A percentile compares a stretch with the other conserved stretches of the same genome.
phyloP scores from a whole-genome alignment of 35 echinoderm and acorn worm genomes.

The Amphiura filiformis region DNA sequence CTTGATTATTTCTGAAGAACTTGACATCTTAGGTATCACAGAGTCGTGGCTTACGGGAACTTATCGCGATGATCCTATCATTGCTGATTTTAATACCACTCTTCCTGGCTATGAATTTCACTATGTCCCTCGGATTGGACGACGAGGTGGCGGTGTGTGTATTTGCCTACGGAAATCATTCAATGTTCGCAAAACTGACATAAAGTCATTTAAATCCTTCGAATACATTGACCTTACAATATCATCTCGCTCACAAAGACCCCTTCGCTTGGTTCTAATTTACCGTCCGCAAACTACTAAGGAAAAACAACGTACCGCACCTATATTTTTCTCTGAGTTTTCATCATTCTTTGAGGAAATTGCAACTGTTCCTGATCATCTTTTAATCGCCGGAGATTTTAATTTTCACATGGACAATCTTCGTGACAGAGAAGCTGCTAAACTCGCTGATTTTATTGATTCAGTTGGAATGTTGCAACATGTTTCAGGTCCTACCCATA shows the following conservation, averaged over 20 bases:
- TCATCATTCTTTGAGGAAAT: slow-evolving; percentile 22
- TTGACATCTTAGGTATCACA: slow-evolving; percentile 46
- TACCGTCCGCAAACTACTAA: slow-evolving; percentile 16
- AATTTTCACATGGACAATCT: slow-evolving; percentile 37
- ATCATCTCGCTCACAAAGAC: not conserved
- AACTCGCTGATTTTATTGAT: slow-evolving; percentile 16
- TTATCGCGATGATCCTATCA: slow-evolving; percentile 24
- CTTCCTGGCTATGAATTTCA: slow-evolving; percentile 23
- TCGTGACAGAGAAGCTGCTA: not conserved
- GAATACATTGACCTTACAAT: slow-evolving; percentile 17
- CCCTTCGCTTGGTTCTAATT: not conserved
- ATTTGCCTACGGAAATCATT: slow-evolving; percentile 5
- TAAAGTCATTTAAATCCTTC: not conserved
- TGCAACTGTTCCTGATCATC: not conserved
- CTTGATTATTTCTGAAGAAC: slow-evolving; percentile 16
- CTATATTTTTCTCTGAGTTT: slow-evolving; percentile 34
- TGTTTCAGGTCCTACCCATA: slow-evolving; percentile 49
- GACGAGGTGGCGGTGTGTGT: not conserved
- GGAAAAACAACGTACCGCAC: not conserved
- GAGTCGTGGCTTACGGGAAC: slow-evolving; percentile 36
- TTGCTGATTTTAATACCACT: slow-evolving; percentile 24
- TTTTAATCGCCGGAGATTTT: slow-evolving; percentile 33
- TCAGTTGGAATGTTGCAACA: slow-evolving; percentile 51
- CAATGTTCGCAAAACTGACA: not conserved
- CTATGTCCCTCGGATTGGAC: not conserved